Conservation (phyloP, 2,113 vertebrate genomes). For the Zingel zingel region DNA sequence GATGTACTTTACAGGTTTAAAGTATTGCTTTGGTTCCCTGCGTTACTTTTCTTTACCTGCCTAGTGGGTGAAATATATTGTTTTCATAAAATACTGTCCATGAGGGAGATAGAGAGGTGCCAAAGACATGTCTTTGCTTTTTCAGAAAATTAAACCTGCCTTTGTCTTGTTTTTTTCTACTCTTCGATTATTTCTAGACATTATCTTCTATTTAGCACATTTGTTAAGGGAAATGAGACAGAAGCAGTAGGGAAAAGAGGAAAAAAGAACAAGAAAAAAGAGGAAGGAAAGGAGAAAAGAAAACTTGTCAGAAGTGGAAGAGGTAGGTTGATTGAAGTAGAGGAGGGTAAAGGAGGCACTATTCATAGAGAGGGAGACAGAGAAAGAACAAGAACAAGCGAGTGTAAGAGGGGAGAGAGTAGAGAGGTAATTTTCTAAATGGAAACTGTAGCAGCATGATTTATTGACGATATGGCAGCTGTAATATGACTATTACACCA, state of each 20-base stretch:
- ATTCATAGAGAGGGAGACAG: conserved; percentile 56
- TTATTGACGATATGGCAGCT: conserved; percentile 81
- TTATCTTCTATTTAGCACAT: conserved; percentile 20
- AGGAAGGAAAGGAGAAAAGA: background rate
- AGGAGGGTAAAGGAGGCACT: conserved; percentile 54
- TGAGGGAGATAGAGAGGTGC: conserved; percentile 8
- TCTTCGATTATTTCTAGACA: conserved; percentile 9
- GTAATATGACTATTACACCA: conserved; percentile 81
- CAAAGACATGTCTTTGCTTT: conserved; percentile 10
- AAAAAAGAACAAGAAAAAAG: background rate
- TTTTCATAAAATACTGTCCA: background rate
- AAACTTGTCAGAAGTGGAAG: conserved; percentile 11
- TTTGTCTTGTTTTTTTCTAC: background rate
- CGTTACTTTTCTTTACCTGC: background rate
- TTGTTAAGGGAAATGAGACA: background rate
- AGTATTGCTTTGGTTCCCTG: background rate
- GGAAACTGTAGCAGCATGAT: conserved; percentile 77
- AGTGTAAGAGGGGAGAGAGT: conserved; percentile 64
- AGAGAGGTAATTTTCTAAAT: conserved; percentile 83
- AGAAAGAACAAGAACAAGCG: conserved; percentile 28
- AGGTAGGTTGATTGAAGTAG: conserved; percentile 62
- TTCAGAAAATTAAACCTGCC: background rate
- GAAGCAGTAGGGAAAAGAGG: background rate
- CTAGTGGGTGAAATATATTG: conserved; percentile 1
- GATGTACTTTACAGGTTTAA: background rate